Evolutionary conservation across 1,140 invertebrate genomes (phyloP), one percentile per base, ranked within the genome.

Genomic region (Psix sp.): DNA sequence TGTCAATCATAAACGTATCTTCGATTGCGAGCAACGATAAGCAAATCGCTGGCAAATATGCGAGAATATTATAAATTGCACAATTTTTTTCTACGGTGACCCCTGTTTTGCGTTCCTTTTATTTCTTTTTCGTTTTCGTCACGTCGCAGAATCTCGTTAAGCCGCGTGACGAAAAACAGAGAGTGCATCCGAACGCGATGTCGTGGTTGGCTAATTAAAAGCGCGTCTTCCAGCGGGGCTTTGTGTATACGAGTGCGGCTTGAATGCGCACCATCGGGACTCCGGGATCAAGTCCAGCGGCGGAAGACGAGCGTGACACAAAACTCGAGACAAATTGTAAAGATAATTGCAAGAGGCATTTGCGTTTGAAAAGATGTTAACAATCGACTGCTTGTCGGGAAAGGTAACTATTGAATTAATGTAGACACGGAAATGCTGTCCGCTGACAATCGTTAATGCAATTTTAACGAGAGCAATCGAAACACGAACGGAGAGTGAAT

Each of bases 111-210:
- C 36, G 17, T 46, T 48, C 52, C 39, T 39, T 48, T 62, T 70
- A 48, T 60, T 54, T 54, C 66, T 70, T 52, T 62, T 70, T 70
- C 60, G 7, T 10, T 29, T 70, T 60, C 42, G 35, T 60, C 66
- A 48, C 54, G 40, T 48, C 21, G 65, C 29, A 14, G 52, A 68
- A 70, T 70, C 56, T 70, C 42, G 56, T 70, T 70, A 62, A 46
- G 66, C 46, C 40, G 54, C 35, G 35, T 51, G 33, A 33, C 48
- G 38, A 26, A 21, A 66, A 66, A 54, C 42, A 48, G n/a, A n/a
- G n/a, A 31, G 35, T 36, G 46, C 1, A 26, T 16, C 15, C n/a
- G 26, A 52, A 26, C 42, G 45, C 54, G 52, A 68, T n/a, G n/a
- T 52, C 40, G 38, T 38, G 13, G 17, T 18, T 14, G 39, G 38